Conservation (phyloP, 2,797 vertebrate species). For the Erethizon dorsatum region DNA sequence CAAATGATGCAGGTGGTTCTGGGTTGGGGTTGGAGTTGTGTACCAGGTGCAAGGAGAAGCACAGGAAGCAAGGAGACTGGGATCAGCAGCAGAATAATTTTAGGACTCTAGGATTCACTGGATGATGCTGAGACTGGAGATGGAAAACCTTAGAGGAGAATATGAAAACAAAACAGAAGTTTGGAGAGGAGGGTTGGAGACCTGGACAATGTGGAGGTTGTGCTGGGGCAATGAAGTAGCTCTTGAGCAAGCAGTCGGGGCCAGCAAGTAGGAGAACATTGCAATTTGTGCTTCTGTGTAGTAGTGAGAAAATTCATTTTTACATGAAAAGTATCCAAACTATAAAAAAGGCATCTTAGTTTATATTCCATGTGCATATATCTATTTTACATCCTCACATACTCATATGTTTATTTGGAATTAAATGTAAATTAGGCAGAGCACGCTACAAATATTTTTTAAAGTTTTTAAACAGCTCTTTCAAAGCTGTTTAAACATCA, state of each 20-base stretch:
- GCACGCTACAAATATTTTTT: conserved; percentile 51
- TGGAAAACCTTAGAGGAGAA: neutral
- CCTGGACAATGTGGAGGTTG: neutral
- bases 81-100: rapidly evolving
- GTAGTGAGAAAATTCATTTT: conserved; percentile 8
- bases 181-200: neutral
- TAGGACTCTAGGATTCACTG: neutral
- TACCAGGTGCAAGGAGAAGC: neutral
- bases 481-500: neutral
- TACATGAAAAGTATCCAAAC: neutral
- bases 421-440: conserved; percentile 51
- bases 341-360: conserved; percentile 28
- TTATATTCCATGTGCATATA: conserved; percentile 22
- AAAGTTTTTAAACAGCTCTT: conserved; percentile 48
- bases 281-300: neutral
- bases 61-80: too few relatives aligned
- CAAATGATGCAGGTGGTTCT: neutral
- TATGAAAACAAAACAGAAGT: neutral
- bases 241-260: neutral
- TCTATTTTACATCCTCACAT: neutral
- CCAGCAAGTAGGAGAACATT: neutral
- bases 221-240: neutral
- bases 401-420: conserved; percentile 69
- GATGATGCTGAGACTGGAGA: rapidly evolving
- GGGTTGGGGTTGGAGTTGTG: too few relatives aligned